Evolutionary conservation across 2,888 invertebrate species (phyloP), one percentile per base, ranked within the genome.

Genomic region (Philaethria dido): DNA sequence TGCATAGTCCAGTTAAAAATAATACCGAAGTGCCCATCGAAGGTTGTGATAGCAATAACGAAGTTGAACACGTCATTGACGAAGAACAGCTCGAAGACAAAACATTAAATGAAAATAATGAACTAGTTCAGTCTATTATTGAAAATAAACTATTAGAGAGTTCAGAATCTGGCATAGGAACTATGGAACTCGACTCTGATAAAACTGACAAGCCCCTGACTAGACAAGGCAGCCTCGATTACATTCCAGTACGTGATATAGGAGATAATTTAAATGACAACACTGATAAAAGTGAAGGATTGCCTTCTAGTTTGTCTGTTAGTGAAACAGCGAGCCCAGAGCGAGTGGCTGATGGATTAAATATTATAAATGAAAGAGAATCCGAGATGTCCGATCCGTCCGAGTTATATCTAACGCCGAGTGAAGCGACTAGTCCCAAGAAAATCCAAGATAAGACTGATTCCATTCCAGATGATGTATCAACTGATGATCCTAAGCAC

Each of bases 361-460:
- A 87, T 72, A 75, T 88, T 13, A 76, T 78, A 22, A 77, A 90
- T 20, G 93, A 95, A 77, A 92, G 93, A 72, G 95, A 95, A 83
- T 91, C 94, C 45, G 93, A 94, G 69, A 93, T 95, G 60, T 95
- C 95, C 73, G 95, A 96, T 81, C 93, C 94, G 71, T 95, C 95
- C 57, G 95, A 96, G 78, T 89, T 94, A 68, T 95, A 95, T 78
- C 84, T 95, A 70, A 95, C 95, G 59, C 95, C 95, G 22, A 95
- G 95, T 47, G 95, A 95, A 81, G 89, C 93, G 45, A 93, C 93
- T 74, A 93, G 93, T 74, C 93, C 93, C 72, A 88, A 86, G 77
- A 89, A 86, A 84, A 79, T 77, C 71, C 81, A 83, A 81, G 91
- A 91, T 76, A 91, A 91, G 84, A 85, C 86, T 82, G 92, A 90